Evolutionary conservation across 2,797 vertebrate genomes (phyloP), one percentile per base, ranked within the genome.

Genomic region (Trematomus bernacchii): DNA sequence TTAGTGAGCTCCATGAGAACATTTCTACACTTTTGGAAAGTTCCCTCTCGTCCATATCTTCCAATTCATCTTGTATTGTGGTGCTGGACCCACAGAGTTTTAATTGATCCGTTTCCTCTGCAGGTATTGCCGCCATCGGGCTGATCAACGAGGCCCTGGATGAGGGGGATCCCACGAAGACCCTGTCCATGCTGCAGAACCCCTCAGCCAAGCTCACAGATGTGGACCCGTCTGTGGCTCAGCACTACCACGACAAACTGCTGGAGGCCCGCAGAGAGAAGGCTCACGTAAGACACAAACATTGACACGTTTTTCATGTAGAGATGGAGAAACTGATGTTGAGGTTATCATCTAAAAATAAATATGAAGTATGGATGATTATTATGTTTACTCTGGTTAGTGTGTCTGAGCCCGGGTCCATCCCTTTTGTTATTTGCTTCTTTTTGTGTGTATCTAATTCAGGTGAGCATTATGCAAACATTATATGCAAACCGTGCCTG

Each of bases 131-230:
- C 67, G 98, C 98, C 44, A 99, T 99, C 43, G 97, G 97, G 8
- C 91, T 95, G 80, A 98, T 99, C 85, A 99, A 99, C 1, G 98
- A 99, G 91, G 97, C 98, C 3, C 89, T 99, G 92, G 97, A 99
- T 50, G 97, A 97, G 71, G 98, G 98, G 0, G 96, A 98, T 12
- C 78, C 95, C 10, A 87, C 71, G 59, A 98, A 96, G 92, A 99
- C 97, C 0, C 90, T 99, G 91, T 93, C 93, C 43, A 96, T 96
- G 27, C 90, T 99, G 68, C 97, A 97, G 90, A 96, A 96, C 75
- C 94, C 96, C 0, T 96, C 98, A 0, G 98, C 98, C 71, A 99
- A 99, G 86, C 92, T 99, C 3, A 96, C 96, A 0, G 97, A 96
- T 0, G 97, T 99, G 60, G 93, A 92, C 4, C 93, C 95, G 0